Evolutionary conservation across 2,888 invertebrate genomes (phyloP).

Genomic region (Sinhomidia bicolor): DNA sequence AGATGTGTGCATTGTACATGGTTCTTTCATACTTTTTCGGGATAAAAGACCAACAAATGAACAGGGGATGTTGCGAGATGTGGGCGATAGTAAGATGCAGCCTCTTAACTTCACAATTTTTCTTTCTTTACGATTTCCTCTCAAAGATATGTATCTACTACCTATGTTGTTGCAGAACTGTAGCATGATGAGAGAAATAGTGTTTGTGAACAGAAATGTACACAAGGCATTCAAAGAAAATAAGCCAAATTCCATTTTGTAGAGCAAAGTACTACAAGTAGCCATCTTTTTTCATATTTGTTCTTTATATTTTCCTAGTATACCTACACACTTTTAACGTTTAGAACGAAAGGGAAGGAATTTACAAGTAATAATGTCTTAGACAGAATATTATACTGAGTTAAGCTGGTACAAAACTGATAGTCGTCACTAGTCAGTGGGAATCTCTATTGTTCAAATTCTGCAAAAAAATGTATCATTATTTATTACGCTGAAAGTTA

Average conservation of each 20-base stretch:
- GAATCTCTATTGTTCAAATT: neutral
- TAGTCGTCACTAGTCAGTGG: neutral
- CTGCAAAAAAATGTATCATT: constrained; percentile 5
- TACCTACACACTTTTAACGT: too few species aligned
- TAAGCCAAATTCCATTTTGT: neutral
- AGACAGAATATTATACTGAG: too few species aligned
- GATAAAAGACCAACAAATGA: neutral
- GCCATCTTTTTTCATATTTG: neutral
- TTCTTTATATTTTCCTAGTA: neutral
- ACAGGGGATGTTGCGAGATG: neutral
- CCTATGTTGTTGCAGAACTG: neutral
- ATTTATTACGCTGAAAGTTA: neutral
- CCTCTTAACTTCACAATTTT: neutral
- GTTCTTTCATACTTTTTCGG: neutral
- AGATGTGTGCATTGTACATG: neutral
- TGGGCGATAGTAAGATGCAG: neutral
- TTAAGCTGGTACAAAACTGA: neutral
- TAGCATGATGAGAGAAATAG: neutral
- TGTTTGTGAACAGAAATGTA: neutral
- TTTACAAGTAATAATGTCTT: too few species aligned
- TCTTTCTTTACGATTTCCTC: neutral
- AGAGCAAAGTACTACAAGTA: neutral
- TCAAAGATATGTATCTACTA: neutral
- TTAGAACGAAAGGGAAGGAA: too few species aligned
- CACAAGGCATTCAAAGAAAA: neutral